Conservation (phyloP, 2,797 vertebrate species). For the Sphaeramia orbicularis region DNA sequence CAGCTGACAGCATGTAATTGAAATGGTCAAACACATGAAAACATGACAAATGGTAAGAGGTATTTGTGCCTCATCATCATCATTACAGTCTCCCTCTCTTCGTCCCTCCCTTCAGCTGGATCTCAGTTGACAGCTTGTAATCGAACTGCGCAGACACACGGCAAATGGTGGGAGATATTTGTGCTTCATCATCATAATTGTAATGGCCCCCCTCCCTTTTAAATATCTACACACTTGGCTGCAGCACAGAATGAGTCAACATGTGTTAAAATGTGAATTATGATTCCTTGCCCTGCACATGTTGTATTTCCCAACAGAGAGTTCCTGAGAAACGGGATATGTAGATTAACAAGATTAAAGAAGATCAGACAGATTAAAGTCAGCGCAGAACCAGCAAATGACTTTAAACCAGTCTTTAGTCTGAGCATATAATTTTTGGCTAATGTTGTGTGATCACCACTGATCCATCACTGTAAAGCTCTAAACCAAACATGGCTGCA, state of each 20-base stretch:
- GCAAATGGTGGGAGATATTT: slow-evolving; percentile 64
- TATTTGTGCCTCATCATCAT: slow-evolving; percentile 77
- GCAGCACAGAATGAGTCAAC: slow-evolving; percentile 46
- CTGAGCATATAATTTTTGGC: slow-evolving; percentile 37
- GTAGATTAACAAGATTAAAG: slow-evolving; percentile 63
- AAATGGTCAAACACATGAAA: slow-evolving; percentile 82
- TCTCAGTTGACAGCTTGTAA: slow-evolving; percentile 56
- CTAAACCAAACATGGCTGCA: slow-evolving; percentile 37
- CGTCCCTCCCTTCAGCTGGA: slow-evolving; percentile 48
- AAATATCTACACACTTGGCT: slow-evolving; percentile 45
- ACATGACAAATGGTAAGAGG: slow-evolving; percentile 77
- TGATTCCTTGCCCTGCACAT: slow-evolving; percentile 41
- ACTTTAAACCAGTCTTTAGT: slow-evolving; percentile 38
- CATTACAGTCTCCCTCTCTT: slow-evolving; percentile 16
- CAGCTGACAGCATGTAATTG: slow-evolving; percentile 82
- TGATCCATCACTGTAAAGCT: slow-evolving; percentile 41
- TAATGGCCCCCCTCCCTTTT: slow-evolving; percentile 11
- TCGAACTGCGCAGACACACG: slow-evolving; percentile 45
- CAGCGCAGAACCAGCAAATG: slow-evolving; percentile 49
- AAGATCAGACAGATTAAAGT: slow-evolving; percentile 49
- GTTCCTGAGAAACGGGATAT: slow-evolving; percentile 65
- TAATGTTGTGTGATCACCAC: slow-evolving; percentile 31
- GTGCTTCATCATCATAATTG: slow-evolving; percentile 70
- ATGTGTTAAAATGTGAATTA: slow-evolving; percentile 60
- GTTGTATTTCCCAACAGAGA: slow-evolving; percentile 51